Evolutionary conservation across 1,140 invertebrate species (phyloP).

Genomic region (Drosophila mojavensis): DNA sequence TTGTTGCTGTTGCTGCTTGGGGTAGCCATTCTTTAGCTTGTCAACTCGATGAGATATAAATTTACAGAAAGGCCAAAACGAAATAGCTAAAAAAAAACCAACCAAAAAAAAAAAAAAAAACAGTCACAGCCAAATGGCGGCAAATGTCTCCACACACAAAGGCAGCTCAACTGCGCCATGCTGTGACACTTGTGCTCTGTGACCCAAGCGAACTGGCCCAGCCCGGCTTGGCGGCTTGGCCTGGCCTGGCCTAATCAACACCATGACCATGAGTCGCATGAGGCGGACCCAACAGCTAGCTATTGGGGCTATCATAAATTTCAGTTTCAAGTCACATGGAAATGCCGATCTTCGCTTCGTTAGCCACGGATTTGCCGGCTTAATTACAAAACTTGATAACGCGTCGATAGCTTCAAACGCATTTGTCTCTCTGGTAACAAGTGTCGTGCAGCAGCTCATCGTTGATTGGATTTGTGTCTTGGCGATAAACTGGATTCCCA

Average conservation of each 20-base stretch:
- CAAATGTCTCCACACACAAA: conserved; percentile 72
- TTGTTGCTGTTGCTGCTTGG: conserved; percentile 47
- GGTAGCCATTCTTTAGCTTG: conserved; percentile 78
- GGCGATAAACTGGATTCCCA: conserved; percentile 30
- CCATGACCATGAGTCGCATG: conserved; percentile 53
- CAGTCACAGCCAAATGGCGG: conserved; percentile 65
- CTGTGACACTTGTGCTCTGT: conserved; percentile 75
- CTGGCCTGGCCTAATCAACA: conserved; percentile 67
- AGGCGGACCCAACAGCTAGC: conserved; percentile 28
- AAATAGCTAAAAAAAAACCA: conserved; percentile 58
- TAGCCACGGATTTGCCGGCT: conserved; percentile 44
- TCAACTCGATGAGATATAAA: conserved; percentile 82
- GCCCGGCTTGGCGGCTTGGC: not conserved
- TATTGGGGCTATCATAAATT: conserved; percentile 67
- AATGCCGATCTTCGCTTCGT: conserved; percentile 51
- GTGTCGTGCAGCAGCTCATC: conserved; percentile 47
- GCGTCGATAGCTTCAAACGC: conserved; percentile 58
- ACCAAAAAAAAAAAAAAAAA: not conserved
- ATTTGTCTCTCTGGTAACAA: conserved; percentile 67
- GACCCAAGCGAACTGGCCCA: conserved; percentile 18
- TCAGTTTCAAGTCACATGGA: conserved; percentile 68
- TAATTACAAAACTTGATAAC: conserved; percentile 75
- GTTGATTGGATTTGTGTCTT: conserved; percentile 37
- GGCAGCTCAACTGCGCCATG: conserved; percentile 65
- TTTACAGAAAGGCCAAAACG: conserved; percentile 73